These are phyloP conservation scores for Thereva unica DNA, from an alignment of 2,888 invertebrate species.

Conservation along the genomic window DNA sequence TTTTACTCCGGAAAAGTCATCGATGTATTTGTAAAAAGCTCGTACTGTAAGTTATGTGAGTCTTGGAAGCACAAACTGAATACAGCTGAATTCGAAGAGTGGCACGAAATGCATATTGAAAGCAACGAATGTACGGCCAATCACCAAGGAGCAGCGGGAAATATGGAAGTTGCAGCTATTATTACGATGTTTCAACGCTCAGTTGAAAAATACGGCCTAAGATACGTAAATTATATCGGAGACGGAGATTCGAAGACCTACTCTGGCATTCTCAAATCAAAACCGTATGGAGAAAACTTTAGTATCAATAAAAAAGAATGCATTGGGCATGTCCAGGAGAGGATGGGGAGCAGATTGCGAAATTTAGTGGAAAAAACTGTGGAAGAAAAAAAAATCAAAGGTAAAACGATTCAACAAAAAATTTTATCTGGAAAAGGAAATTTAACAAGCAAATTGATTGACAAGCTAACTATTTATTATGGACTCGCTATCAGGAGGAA, in stretches of 20 bases:
- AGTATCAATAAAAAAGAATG: slow-evolving; percentile 21
- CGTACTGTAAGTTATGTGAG: slow-evolving; percentile 41
- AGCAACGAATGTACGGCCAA: slow-evolving; percentile 40
- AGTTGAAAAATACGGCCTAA: slow-evolving; percentile 36
- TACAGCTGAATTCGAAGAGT: slow-evolving; percentile 41
- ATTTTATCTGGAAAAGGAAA: slow-evolving; percentile 35
- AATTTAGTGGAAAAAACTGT: slow-evolving; percentile 19
- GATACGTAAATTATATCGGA: slow-evolving; percentile 39
- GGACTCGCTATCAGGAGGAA: slow-evolving; percentile 47
- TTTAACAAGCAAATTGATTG: slow-evolving; percentile 43
- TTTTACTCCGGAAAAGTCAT: slow-evolving; percentile 43
- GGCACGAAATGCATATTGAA: slow-evolving; percentile 30
- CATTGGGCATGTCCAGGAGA: slow-evolving; percentile 25
- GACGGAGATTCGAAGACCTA: slow-evolving; percentile 41
- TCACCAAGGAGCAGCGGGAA: slow-evolving; percentile 43
- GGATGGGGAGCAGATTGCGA: slow-evolving; percentile 40
- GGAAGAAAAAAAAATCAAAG: background rate
- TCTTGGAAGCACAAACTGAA: slow-evolving; percentile 40
- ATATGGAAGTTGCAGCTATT: too few relatives aligned
- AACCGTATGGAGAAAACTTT: slow-evolving; percentile 39
- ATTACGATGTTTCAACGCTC: slow-evolving; percentile 41
- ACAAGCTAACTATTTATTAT: slow-evolving; percentile 46
- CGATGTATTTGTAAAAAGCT: slow-evolving; percentile 40
- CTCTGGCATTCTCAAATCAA: slow-evolving; percentile 37
- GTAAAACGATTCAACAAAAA: slow-evolving; percentile 1